Conservation (phyloP, 2,888 invertebrate genomes). For the Tachina fera region DNA sequence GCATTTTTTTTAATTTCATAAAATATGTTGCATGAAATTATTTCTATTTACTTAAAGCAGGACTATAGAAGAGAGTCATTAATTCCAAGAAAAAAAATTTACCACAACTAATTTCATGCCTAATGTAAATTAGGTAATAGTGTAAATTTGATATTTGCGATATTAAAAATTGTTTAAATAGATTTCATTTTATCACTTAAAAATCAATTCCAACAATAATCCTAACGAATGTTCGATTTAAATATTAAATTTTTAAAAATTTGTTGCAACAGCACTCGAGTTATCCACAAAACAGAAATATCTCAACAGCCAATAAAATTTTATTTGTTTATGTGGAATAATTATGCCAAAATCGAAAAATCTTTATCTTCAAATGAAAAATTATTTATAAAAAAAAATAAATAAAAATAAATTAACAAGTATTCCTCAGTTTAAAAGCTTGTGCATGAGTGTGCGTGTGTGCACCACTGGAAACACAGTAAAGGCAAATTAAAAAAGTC, state of each 20-base stretch:
- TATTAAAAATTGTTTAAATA: too few species aligned
- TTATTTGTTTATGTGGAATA: not conserved
- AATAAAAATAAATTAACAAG: not conserved
- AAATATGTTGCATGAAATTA: too few species aligned
- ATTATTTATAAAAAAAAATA: conserved; percentile 30
- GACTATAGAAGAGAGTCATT: too few species aligned
- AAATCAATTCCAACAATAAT: not conserved
- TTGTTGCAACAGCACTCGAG: not conserved
- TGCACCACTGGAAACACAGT: conserved; percentile 38
- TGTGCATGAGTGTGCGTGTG: not conserved
- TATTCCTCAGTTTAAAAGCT: too few species aligned
- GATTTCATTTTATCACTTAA: too few species aligned
- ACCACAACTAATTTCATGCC: too few species aligned
- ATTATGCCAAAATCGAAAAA: conserved; percentile 47
- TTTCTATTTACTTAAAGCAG: too few species aligned
- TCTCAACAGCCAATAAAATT: conserved; percentile 2
- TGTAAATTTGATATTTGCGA: too few species aligned
- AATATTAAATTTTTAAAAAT: not conserved
- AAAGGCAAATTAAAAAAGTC: conserved; percentile 60
- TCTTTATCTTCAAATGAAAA: conserved; percentile 41
- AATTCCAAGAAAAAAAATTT: too few species aligned
- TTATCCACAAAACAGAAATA: not conserved
- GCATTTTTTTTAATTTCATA: too few species aligned
- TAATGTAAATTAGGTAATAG: too few species aligned
- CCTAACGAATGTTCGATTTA: not conserved